Base-by-base conservation (phyloP, 1,140 invertebrate genomes). In the Babylonia areolata region DNA sequence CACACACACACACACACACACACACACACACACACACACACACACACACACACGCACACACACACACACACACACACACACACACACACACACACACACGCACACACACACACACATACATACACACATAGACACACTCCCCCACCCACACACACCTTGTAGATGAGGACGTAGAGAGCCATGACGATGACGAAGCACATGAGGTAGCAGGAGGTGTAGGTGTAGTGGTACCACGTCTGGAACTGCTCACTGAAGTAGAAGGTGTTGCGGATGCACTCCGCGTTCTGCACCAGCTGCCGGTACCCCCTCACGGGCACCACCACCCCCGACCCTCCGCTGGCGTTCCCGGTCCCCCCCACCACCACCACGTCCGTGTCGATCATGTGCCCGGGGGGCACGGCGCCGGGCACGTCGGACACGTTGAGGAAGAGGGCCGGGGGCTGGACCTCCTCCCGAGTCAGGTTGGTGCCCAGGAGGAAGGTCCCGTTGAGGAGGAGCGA, bases 151-250 rank as follows among this genome's bases (percentile, higher is more conserved):
- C 79, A 1, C 28, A 77, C 73, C 51, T 82, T 87, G 84, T 91
- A 91, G 39, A 91, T 90, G 2, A 91, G 81, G 23, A 84, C 81
- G 86, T 89, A 90, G 23, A 91, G 77, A 28, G 89, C 80, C 5
- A 84, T 75, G 17, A 89, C 87, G 28, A 58, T 71, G 35, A 91
- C 23, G 78, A 88, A 89, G 20, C 87, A 85, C 0, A 89, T 0
- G 1, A 91, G 20, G 71, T 85, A 90, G 20, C 86, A 58, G 15
- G 85, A 79, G 6, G 87, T 86, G 83, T 88, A 83, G 23, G 90
- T 64, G 15, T 75, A 81, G 40, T 87, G 83, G 82, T 88, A 90
- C 28, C 80, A 51, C 9, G 81, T 64, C 73, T 85, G 73, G 31
- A 90, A 87, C 20, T 71, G 46, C 23, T 73, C 69, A n/a, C 51